Conservation (phyloP, 2,797 vertebrate genomes). For the Bradypus variegatus region DNA sequence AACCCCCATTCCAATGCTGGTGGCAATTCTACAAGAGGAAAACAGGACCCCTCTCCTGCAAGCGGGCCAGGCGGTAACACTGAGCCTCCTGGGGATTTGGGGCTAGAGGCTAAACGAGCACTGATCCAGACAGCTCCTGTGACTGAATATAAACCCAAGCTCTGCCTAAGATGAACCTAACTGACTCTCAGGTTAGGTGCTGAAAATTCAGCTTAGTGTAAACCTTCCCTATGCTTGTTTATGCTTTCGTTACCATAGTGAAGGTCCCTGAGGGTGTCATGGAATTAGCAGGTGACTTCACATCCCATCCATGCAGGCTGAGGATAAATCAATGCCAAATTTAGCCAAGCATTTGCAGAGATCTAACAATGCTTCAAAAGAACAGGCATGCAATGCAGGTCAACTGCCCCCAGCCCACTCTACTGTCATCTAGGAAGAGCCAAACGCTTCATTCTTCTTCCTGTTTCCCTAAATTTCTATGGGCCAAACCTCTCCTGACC, state of each 20-base stretch:
- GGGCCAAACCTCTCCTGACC: neutral
- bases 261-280: neutral
- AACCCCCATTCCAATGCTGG: neutral
- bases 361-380: neutral
- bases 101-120: neutral
- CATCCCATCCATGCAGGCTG: neutral
- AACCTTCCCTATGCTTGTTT: neutral
- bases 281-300: slow-evolving; percentile 8
- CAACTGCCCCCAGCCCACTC: neutral
- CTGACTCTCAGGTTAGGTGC: neutral
- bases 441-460: neutral
- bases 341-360: neutral
- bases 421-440: neutral
- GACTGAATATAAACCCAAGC: neutral
- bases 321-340: slow-evolving; percentile 8
- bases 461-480: neutral
- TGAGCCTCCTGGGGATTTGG: neutral
- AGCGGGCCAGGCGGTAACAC: neutral
- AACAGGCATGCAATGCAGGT: neutral
- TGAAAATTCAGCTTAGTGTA: neutral
- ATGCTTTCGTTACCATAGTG: neutral
- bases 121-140: neutral
- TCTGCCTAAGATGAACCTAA: neutral
- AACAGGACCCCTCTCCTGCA: neutral
- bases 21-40: neutral